Evolutionary conservation across 2,888 invertebrate genomes (phyloP), one percentile per base, ranked within the genome.

Genomic region (Holacanthella duospinosa): DNA sequence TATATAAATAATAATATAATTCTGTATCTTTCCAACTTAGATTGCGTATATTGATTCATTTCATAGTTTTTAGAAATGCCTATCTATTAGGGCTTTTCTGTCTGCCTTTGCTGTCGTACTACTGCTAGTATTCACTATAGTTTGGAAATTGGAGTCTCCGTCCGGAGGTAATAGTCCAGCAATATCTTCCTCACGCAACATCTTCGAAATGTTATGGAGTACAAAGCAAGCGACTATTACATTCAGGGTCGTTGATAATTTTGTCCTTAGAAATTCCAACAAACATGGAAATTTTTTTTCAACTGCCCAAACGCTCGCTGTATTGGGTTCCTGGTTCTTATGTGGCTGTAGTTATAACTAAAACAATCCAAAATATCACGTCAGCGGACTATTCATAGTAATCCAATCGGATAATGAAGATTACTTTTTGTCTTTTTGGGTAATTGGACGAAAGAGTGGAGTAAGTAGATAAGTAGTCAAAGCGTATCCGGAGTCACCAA

Each of bases 221-320:
- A 61, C 55, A 55, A 61, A 61, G 26, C 61, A 61, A 3, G 53
- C 48, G 2, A 43, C 27, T 1, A 55, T 61, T 29, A 61, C 55
- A 3, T 24, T 25, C 2, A 61, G 19, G 2, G 55, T 25, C 16
- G 54, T 61, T 55, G 53, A 6, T 1, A 61, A 4, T 25, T 61
- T 36, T 19, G 61, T 61, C 4, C 61, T n/a, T 43, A 61, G 21
- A 28, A 28, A 36, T 21, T 29, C n/a, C 9, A 53, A 24, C 9
- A 61, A 19, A n/a, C 55, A 61, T 36, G 4, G 16, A 26, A 61
- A 61, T 2, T 54, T 28, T 6, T 21, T 43, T 61, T 61, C 2
- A 55, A 26, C 2, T 29, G 19, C 2, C 61, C 61, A 36, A 61
- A 61, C 1, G 43, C 55, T 6, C 55, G 36, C 26, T 61, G 43